Percentiles rank a stretch among this genome's conserved stretches.
These are phyloP conservation scores for Aethes cnicana DNA, from an alignment of 2,888 invertebrate species.

Conservation along the genomic window DNA sequence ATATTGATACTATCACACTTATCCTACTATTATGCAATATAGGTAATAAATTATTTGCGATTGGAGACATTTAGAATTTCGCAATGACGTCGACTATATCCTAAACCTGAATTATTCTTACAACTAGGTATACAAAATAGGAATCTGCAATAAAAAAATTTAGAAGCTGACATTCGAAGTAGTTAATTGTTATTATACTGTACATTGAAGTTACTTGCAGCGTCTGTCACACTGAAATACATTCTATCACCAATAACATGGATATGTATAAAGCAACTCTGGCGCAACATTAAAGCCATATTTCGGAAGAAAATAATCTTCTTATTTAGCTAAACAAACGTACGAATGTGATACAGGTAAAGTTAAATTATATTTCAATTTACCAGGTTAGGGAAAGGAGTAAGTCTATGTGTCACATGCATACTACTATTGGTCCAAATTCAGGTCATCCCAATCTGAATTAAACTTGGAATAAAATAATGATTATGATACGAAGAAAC, in stretches of 20 bases:
- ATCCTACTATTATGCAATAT: conserved; percentile 48
- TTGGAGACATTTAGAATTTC: conserved; percentile 54
- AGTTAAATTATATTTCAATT: no score
- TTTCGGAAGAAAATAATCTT: neutral
- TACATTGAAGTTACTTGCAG: conserved; percentile 8
- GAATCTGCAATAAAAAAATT: conserved; percentile 76
- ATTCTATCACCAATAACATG: conserved; percentile 43
- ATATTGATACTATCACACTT: conserved; percentile 51
- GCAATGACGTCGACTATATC: conserved; percentile 43
- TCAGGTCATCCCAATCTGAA: conserved; percentile 60
- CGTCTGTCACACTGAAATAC: conserved; percentile 31
- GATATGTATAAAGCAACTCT: conserved; percentile 43
- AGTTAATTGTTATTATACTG: conserved; percentile 8
- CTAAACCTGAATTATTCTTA: conserved; percentile 65
- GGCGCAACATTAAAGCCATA: conserved; percentile 14
- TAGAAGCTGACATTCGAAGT: conserved; percentile 34
- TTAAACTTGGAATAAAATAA: conserved; percentile 52
- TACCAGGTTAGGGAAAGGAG: conserved; percentile 8
- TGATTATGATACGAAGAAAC: conserved; percentile 9
- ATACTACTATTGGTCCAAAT: conserved; percentile 58
- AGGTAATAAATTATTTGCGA: conserved; percentile 57
- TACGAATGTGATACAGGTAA: no score
- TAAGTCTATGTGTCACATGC: conserved; percentile 26
- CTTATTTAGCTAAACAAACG: no score
- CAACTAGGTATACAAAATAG: conserved; percentile 73